phyloP scores from a whole-genome alignment of 1,140 invertebrate genomes.

The Sitobion miscanthi region DNA sequence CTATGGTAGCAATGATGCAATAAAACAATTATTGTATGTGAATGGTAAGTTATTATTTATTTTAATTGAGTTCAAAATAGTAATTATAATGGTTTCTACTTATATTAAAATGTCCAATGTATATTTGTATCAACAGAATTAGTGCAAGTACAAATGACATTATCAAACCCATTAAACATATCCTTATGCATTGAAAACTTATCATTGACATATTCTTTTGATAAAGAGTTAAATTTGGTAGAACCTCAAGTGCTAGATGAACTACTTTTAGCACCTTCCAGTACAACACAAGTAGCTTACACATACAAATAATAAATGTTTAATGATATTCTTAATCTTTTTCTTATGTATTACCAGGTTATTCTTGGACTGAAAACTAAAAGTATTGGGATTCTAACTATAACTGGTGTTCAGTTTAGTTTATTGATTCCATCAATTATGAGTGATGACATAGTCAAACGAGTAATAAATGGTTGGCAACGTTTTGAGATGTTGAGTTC shows the following conservation, averaged over 20 bases:
- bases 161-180: constrained; percentile 56
- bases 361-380: constrained; percentile 41
- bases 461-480: constrained; percentile 52
- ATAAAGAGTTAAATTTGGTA: constrained; percentile 19
- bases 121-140: constrained; percentile 36
- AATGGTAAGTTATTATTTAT: constrained; percentile 70
- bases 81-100: neutral
- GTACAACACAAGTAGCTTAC: constrained; percentile 46
- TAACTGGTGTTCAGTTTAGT: constrained; percentile 41
- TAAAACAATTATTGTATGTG: constrained; percentile 71
- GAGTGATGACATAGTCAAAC: constrained; percentile 24
- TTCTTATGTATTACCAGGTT: constrained; percentile 12
- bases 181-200: constrained; percentile 56
- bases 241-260: constrained; percentile 41
- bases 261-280: constrained; percentile 48
- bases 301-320: neutral
- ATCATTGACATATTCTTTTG: constrained; percentile 34
- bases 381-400: constrained; percentile 22
- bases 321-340: neutral
- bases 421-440: constrained; percentile 39
- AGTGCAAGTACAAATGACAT: constrained; percentile 54
- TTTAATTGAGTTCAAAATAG: neutral
- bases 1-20: constrained; percentile 71
- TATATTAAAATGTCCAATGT: constrained; percentile 9
- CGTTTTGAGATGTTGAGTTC: constrained; percentile 35